Evolutionary conservation across 35 echinoderm and acorn worm genomes (phyloP).

Genomic region (Stichopus chloronotus): DNA sequence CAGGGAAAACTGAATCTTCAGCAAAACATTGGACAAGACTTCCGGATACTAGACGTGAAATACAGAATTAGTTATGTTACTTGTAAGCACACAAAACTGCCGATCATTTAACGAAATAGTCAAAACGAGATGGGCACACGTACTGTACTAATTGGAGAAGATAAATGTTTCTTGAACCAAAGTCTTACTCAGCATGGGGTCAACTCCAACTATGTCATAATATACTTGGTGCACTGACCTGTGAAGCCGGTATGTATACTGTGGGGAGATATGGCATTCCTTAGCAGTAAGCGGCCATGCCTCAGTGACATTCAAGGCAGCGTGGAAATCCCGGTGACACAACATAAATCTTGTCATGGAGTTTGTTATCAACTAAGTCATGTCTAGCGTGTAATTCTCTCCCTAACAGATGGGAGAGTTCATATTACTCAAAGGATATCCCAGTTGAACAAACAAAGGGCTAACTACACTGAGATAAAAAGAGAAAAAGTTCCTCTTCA

Average conservation of each 20-base stretch:
- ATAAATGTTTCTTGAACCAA: too few species aligned
- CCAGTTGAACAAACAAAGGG: slow-evolving; percentile 38
- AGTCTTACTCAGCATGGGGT: too few species aligned
- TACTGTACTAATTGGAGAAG: too few species aligned
- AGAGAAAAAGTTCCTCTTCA: neutral
- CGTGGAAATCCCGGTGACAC: neutral
- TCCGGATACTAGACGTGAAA: too few species aligned
- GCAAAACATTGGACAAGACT: too few species aligned
- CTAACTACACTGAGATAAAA: neutral
- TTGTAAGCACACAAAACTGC: too few species aligned
- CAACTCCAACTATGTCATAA: too few species aligned
- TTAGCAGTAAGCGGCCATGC: slow-evolving; percentile 5
- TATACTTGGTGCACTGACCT: slow-evolving; percentile 20
- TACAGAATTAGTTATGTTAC: too few species aligned
- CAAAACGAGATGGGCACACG: too few species aligned
- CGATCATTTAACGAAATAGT: too few species aligned
- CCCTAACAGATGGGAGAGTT: neutral
- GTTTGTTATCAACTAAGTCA: neutral
- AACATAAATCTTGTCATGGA: slow-evolving; percentile 28
- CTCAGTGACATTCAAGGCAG: slow-evolving; percentile 17
- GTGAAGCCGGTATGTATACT: neutral
- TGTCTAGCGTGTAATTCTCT: neutral
- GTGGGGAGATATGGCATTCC: slow-evolving; percentile 11
- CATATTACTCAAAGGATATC: slow-evolving; percentile 12
- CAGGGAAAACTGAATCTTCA: too few species aligned